phyloP scores from a whole-genome alignment of 2,113 vertebrate genomes.

The Peucedramus taeniatus region DNA sequence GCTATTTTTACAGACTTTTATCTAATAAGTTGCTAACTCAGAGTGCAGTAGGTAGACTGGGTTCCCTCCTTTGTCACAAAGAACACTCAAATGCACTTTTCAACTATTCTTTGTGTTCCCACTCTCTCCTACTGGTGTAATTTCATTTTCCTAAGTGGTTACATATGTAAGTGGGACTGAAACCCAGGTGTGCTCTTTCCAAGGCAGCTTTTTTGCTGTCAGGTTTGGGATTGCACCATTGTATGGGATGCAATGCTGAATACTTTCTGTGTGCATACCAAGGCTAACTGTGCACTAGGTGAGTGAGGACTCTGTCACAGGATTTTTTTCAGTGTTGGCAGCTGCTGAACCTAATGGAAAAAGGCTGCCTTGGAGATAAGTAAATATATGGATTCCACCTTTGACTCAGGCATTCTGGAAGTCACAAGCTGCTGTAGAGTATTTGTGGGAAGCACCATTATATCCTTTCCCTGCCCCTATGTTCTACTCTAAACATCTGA shows the following conservation, averaged over 20 bases:
- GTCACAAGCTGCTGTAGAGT: neutral
- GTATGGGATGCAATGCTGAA: neutral
- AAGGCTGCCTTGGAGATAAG: neutral
- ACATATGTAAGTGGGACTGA: neutral
- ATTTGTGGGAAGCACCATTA: neutral
- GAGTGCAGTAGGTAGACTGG: neutral
- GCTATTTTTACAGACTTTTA: neutral
- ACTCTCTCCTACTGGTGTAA: neutral
- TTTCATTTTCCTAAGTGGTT: neutral
- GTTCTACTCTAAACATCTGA: neutral
- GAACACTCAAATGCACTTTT: neutral
- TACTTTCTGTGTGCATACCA: neutral
- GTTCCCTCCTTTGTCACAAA: neutral
- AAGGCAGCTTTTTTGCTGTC: neutral
- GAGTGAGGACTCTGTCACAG: neutral
- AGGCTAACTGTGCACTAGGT: neutral
- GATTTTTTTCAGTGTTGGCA: neutral
- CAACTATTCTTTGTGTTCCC: neutral
- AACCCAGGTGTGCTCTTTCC: neutral
- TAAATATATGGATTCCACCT: neutral
- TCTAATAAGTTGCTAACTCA: neutral
- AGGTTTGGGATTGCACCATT: neutral
- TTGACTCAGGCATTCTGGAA: neutral
- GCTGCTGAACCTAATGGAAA: neutral
- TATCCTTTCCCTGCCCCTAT: neutral